Evolutionary conservation across 2,888 invertebrate genomes (phyloP), one percentile per base, ranked within the genome.

Genomic region (Macrosiphum euphorbiae): DNA sequence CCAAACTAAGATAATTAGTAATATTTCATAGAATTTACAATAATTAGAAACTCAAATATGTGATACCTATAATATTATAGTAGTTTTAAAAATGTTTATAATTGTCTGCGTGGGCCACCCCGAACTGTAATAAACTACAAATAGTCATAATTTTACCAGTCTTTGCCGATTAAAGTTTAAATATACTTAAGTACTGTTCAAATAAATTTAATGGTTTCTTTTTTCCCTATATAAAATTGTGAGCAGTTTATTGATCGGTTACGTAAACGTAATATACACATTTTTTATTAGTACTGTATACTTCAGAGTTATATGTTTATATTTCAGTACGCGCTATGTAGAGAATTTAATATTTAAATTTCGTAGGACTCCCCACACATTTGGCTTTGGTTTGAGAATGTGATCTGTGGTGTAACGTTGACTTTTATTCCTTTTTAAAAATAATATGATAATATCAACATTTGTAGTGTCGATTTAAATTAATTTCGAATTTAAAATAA

Each of bases 101-200:
- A 67, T 67, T 1, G 67, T n/a, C 1, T 4, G n/a, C 16, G 67
- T 67, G 67, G n/a, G 67, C 67, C 28, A 67, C n/a, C n/a, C n/a
- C 16, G n/a, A 67, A 16, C 16, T 67, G 16, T 67, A 61, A 28
- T 61, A 28, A 61, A 61, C 5, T n/a, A 67, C 67, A n/a, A 67
- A 67, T n/a, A n/a, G 5, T 67, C 16, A 67, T 67, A 1, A 67
- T 67, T 67, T 67, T 16, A 1, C 16, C n/a, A 67, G n/a, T n/a
- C 61, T 67, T 67, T 67, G n/a, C 67, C n/a, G n/a, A 67, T 67
- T 67, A n/a, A n/a, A n/a, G n/a, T 67, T 67, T n/a, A 67, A 67
- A 67, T n/a, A 67, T 67, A n/a, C n/a, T n/a, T 67, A 1, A n/a
- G 16, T 67, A 61, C 28, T 58, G 28, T 58, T n/a, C 5, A 67